phyloP scores from a whole-genome alignment of 2,113 vertebrate genomes.

The Microcebus ravelobensis region DNA sequence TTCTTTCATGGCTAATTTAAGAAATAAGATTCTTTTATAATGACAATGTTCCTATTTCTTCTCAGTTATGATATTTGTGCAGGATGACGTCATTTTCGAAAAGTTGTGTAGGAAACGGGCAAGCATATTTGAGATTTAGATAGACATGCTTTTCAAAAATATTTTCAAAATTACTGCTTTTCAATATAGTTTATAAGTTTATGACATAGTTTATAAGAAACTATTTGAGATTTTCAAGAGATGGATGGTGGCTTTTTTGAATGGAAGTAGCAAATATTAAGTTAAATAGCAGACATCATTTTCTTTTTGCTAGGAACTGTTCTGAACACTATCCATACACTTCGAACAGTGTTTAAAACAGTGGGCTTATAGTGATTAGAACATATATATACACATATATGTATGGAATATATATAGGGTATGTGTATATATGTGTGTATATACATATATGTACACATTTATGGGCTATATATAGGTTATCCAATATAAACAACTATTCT shows the following conservation, averaged over 20 bases:
- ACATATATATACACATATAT: background rate
- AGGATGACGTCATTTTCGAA: background rate
- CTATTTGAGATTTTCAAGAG: background rate
- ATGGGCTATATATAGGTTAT: background rate
- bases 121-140: background rate
- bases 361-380: background rate
- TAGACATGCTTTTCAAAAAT: background rate
- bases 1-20: background rate
- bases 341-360: background rate
- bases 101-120: background rate
- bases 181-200: too few relatives aligned
- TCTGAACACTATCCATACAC: background rate
- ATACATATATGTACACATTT: background rate
- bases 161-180: too few relatives aligned
- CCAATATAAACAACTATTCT: background rate
- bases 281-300: background rate
- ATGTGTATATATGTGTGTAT: background rate
- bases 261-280: background rate
- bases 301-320: background rate
- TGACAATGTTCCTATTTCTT: background rate
- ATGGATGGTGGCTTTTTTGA: background rate
- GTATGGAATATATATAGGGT: background rate
- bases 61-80: background rate
- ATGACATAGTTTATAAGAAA: background rate
- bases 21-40: background rate